phyloP scores from a whole-genome alignment of 2,888 invertebrate genomes.

The Lasiommata megera region DNA sequence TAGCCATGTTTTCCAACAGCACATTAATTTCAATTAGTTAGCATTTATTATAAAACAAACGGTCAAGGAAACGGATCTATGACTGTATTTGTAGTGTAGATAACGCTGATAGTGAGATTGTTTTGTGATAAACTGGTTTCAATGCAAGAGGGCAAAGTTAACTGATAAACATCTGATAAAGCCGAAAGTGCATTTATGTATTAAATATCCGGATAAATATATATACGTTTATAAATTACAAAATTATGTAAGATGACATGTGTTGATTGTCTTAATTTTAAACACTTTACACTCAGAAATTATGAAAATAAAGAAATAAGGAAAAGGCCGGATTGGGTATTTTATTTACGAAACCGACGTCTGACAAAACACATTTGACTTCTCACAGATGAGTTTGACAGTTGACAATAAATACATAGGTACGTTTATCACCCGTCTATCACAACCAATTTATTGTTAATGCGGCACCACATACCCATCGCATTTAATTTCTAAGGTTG shows the following conservation, averaged over 20 bases:
- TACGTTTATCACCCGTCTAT: too few species aligned
- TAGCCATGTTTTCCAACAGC: conserved; percentile 29
- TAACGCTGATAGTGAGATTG: conserved; percentile 37
- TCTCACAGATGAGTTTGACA: not conserved
- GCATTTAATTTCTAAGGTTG: too few species aligned
- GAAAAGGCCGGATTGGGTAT: not conserved
- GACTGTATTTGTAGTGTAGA: conserved; percentile 49
- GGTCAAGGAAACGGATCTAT: conserved; percentile 52
- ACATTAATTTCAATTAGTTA: conserved; percentile 17
- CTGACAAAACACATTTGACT: not conserved
- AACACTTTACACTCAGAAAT: too few species aligned
- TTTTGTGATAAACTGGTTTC: conserved; percentile 21
- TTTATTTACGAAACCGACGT: not conserved
- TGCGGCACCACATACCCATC: too few species aligned
- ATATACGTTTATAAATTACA: not conserved
- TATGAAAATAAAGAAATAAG: not conserved
- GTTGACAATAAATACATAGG: too few species aligned
- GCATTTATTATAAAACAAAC: conserved; percentile 36
- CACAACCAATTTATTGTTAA: too few species aligned
- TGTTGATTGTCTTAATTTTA: too few species aligned
- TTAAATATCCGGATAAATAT: not conserved
- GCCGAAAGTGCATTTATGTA: not conserved
- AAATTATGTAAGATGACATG: too few species aligned
- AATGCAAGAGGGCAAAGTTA: conserved; percentile 22
- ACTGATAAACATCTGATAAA: conserved; percentile 6